Percentiles rank a stretch among this genome's conserved stretches.
These are phyloP conservation scores for Chloropsis hardwickii DNA, from an alignment of 2,113 vertebrate genomes.

Conservation along the genomic window DNA sequence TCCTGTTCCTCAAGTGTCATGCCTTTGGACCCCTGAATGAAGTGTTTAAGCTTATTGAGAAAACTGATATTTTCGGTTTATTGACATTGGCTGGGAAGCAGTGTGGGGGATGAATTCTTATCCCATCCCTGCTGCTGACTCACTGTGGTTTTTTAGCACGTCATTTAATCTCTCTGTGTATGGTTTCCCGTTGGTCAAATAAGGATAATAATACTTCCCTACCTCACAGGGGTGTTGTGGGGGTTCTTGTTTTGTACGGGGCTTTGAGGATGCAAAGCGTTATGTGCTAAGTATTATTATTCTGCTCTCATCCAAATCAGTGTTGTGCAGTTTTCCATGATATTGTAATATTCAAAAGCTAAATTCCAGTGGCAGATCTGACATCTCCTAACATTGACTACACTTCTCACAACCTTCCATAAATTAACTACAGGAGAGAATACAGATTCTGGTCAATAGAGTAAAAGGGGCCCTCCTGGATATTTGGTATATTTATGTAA, in stretches of 20 bases:
- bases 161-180: slow-evolving; percentile 37
- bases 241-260: slow-evolving; percentile 42
- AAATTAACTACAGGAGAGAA: not conserved
- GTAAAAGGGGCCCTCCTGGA: not conserved
- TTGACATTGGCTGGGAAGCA: slow-evolving; percentile 71
- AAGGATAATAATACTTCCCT: slow-evolving; percentile 62
- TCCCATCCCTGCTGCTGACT: not conserved
- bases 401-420: not conserved
- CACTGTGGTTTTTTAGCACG: slow-evolving; percentile 5
- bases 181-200: slow-evolving; percentile 25
- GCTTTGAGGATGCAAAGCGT: slow-evolving; percentile 40
- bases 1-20: slow-evolving; percentile 65
- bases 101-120: not conserved
- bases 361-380: slow-evolving; percentile 12
- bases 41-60: slow-evolving; percentile 67
- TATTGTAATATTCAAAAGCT: not conserved
- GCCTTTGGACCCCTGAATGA: slow-evolving; percentile 74
- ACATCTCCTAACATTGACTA: not conserved
- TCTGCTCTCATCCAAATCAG: slow-evolving; percentile 5
- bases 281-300: slow-evolving; percentile 48
- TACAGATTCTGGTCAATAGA: not conserved
- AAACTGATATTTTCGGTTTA: slow-evolving; percentile 74
- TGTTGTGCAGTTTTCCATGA: slow-evolving; percentile 5
- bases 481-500: not conserved
- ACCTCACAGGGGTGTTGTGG: slow-evolving; percentile 65